Conservation (phyloP, 2,113 vertebrate genomes). For the Redunca redunca region DNA sequence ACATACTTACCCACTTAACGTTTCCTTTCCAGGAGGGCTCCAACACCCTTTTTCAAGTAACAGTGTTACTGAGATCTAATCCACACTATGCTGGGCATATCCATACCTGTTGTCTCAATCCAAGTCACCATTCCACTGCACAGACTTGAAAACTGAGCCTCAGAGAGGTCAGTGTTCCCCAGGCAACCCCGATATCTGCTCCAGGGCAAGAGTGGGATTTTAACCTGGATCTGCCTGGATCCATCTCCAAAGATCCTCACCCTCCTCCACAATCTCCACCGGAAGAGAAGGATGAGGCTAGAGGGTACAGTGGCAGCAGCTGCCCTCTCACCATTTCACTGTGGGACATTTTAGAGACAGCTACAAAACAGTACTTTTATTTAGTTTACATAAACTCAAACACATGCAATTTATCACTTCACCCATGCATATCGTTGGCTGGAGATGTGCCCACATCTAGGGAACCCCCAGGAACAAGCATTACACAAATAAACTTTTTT, state of each 20-base stretch:
- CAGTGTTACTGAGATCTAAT: neutral
- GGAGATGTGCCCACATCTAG: neutral
- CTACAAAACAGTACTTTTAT: fast-evolving
- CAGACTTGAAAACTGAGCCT: neutral
- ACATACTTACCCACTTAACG: too few species aligned
- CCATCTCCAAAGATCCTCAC: neutral
- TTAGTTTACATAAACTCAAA: neutral
- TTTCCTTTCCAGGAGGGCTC: neutral
- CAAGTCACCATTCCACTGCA: neutral
- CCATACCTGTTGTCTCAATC: neutral
- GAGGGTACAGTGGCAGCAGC: fast-evolving
- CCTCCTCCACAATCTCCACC: fast-evolving
- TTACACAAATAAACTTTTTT: neutral
- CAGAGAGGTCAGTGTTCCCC: neutral
- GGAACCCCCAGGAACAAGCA: neutral
- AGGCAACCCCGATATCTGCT: neutral
- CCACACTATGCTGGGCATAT: neutral
- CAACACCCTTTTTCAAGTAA: neutral
- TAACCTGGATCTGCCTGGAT: neutral
- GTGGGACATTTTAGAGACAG: neutral
- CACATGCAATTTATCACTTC: neutral
- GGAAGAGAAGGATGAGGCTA: neutral
- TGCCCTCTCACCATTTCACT: fast-evolving
- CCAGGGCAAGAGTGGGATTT: neutral
- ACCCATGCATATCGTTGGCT: fast-evolving